Evolutionary conservation across 2,797 vertebrate genomes (phyloP).

Genomic region (Ispidina lecontei): DNA sequence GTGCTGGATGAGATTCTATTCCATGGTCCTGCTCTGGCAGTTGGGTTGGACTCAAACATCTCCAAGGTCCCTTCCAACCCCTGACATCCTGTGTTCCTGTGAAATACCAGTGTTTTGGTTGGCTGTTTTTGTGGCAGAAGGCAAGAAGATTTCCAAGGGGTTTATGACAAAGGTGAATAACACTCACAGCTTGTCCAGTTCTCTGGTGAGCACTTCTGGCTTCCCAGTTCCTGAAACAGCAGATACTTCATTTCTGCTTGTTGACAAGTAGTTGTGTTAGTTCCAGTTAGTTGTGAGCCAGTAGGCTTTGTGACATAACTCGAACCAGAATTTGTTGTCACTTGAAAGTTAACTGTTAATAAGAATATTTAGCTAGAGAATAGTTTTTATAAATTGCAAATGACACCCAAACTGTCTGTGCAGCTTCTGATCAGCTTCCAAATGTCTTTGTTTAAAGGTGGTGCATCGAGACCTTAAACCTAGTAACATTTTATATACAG

Average conservation of each 20-base stretch:
- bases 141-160: not conserved
- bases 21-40: no score
- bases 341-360: not conserved
- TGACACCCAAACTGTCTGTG: not conserved
- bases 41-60: no score
- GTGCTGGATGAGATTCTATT: no score
- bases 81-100: no score
- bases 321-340: not conserved
- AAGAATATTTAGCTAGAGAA: not conserved
- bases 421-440: not conserved
- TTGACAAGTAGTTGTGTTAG: not conserved
- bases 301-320: not conserved
- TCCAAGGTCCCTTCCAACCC: no score
- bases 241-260: not conserved
- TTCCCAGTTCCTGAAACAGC: not conserved
- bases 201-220: not conserved
- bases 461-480: constrained; percentile 98
- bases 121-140: not conserved
- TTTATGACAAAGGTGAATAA: not conserved
- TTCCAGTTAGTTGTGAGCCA: not conserved
- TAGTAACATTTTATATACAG: constrained; percentile 98
- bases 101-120: not conserved
- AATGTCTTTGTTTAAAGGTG: constrained; percentile 80
- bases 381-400: not conserved
- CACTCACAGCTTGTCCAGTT: not conserved